Evolutionary conservation across 2,888 invertebrate species (phyloP).

Genomic region (Ecliptopera silaceata): DNA sequence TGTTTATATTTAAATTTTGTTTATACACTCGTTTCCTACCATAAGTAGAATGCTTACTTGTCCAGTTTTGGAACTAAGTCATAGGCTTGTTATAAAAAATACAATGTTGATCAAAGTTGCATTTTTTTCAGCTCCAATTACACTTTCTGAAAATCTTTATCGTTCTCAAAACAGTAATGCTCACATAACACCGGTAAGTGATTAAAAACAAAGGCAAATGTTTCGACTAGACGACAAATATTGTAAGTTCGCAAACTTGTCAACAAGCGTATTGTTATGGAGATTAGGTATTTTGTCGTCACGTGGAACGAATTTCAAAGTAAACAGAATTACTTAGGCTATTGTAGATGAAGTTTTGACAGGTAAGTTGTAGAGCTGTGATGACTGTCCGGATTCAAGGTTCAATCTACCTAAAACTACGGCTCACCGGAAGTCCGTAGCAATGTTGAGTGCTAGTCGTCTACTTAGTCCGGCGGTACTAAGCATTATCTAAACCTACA

Average conservation of each 20-base stretch:
- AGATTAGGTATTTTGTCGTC: conserved; percentile 43
- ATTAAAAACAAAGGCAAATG: conserved; percentile 37
- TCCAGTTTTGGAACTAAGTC: no score
- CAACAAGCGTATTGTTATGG: conserved; percentile 51
- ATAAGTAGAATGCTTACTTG: no score
- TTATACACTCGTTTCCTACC: no score
- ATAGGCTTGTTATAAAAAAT: background rate
- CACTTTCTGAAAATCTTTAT: conserved; percentile 26
- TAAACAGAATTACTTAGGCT: background rate
- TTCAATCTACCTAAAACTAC: no score
- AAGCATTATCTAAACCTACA: no score
- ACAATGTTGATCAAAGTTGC: background rate
- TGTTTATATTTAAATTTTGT: no score
- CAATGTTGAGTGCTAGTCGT: no score
- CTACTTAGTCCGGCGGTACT: no score
- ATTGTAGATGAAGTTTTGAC: background rate
- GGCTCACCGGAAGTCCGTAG: no score
- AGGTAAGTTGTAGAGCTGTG: background rate
- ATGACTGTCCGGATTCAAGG: no score
- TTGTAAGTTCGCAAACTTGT: conserved; percentile 39
- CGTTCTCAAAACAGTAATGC: conserved; percentile 23
- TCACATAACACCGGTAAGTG: conserved; percentile 33
- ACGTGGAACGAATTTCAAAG: conserved; percentile 41
- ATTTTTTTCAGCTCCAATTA: conserved; percentile 19
- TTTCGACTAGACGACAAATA: conserved; percentile 45